These are phyloP conservation scores for Osedax frankpressi DNA, from an alignment of 2,888 invertebrate species.

Conservation along the genomic window DNA sequence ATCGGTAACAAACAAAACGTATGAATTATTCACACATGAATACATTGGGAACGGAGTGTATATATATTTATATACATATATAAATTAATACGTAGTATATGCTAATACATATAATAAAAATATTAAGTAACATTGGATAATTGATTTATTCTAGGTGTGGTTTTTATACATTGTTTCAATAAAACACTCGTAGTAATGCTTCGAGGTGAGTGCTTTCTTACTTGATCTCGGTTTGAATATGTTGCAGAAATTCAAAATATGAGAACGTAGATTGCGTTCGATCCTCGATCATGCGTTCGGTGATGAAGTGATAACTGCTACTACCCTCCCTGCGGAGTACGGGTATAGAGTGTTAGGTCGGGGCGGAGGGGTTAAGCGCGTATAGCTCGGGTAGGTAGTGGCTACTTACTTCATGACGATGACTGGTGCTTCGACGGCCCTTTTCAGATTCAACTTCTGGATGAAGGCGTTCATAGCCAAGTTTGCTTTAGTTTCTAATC, in stretches of 20 bases:
- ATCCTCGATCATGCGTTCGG: conserved; percentile 82
- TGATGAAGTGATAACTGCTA: conserved; percentile 64
- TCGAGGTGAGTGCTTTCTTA: too few species aligned
- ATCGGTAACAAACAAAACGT: background rate
- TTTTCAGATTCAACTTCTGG: background rate
- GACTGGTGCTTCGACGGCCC: background rate
- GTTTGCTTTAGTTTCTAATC: background rate
- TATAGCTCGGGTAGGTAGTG: too few species aligned
- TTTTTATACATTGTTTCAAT: too few species aligned
- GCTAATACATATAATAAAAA: too few species aligned
- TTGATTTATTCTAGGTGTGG: too few species aligned
- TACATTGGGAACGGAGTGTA: too few species aligned
- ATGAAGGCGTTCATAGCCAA: background rate
- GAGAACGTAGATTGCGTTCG: conserved; percentile 82
- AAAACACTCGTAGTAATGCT: too few species aligned
- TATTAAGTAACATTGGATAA: too few species aligned
- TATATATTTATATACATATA: too few species aligned
- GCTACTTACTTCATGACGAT: background rate
- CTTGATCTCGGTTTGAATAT: conserved; percentile 49
- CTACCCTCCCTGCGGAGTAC: conserved; percentile 70
- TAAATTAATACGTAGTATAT: too few species aligned
- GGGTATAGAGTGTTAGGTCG: background rate
- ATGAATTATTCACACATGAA: background rate
- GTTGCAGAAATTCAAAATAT: conserved; percentile 95
- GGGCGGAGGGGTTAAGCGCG: background rate